Conservation (phyloP, 1,140 invertebrate species). For the Leptinotarsa texana region DNA sequence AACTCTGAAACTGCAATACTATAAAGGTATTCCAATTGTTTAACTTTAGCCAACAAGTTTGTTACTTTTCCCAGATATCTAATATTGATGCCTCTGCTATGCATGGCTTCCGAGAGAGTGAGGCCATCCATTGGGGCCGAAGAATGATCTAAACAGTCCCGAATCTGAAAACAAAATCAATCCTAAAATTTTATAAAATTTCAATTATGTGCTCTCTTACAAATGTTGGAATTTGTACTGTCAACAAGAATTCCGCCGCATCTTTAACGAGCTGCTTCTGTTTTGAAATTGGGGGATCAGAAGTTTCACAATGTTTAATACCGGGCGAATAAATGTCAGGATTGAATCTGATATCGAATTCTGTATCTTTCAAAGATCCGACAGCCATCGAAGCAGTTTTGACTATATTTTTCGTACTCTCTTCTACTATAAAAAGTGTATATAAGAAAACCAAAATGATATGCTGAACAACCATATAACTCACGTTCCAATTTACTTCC, state of each 20-base stretch:
- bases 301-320: conserved; percentile 79
- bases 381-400: conserved; percentile 86
- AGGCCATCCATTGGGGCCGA: conserved; percentile 92
- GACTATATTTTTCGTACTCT: conserved; percentile 87
- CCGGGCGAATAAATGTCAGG: conserved; percentile 96
- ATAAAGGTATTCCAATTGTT: conserved; percentile 84
- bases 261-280: conserved; percentile 91
- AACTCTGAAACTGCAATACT: conserved; percentile 87
- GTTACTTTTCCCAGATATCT: conserved; percentile 92
- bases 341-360: conserved; percentile 98
- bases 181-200: not conserved
- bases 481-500: conserved; percentile 80
- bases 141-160: conserved; percentile 90
- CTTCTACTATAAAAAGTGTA: conserved; percentile 68
- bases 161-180: conserved; percentile 63
- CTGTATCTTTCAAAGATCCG: conserved; percentile 89
- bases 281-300: conserved; percentile 70
- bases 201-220: conserved; percentile 63
- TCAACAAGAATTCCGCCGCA: conserved; percentile 92
- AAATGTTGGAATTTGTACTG: conserved; percentile 91
- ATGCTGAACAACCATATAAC: conserved; percentile 35
- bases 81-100: conserved; percentile 94
- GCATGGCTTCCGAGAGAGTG: conserved; percentile 91
- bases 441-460: not conserved
- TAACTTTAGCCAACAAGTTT: conserved; percentile 74